These are phyloP conservation scores for Pachyseris speciosa DNA, from an alignment of 64 coral and sea anemone species.

Conservation along the genomic window DNA sequence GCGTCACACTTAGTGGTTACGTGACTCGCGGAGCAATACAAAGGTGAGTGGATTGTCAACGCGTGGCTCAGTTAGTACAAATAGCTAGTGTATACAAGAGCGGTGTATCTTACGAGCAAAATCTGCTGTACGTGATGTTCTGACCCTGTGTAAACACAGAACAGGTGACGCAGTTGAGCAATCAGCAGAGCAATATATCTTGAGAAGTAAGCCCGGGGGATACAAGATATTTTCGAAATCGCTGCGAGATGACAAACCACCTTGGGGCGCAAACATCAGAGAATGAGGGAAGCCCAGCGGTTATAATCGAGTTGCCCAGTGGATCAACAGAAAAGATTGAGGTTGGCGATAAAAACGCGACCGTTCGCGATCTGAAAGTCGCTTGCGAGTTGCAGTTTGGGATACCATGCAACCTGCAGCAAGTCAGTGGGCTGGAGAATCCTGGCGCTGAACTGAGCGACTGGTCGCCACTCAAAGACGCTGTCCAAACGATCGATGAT, in stretches of 20 bases:
- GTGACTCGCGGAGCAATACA: conserved; percentile 17
- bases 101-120: background rate
- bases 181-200: background rate
- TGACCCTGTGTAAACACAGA: background rate
- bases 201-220: background rate
- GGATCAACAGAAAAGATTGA: conserved; percentile 14
- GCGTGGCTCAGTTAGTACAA: background rate
- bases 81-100: background rate
- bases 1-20: conserved; percentile 13
- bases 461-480: conserved; percentile 40
- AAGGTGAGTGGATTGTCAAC: conserved; percentile 7
- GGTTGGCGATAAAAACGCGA: background rate
- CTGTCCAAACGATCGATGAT: conserved; percentile 1
- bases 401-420: conserved; percentile 49
- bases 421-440: conserved; percentile 25
- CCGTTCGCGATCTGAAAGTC: conserved; percentile 51
- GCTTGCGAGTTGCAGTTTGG: conserved; percentile 53
- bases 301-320: conserved; percentile 44
- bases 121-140: background rate
- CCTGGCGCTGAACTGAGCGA: conserved; percentile 35
- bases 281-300: background rate
- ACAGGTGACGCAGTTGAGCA: background rate
- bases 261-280: background rate
- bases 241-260: conserved; percentile 17
- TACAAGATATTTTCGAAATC: background rate